These are phyloP conservation scores for Melanocharis versteri DNA, from an alignment of 2,113 vertebrate species.

Conservation along the genomic window DNA sequence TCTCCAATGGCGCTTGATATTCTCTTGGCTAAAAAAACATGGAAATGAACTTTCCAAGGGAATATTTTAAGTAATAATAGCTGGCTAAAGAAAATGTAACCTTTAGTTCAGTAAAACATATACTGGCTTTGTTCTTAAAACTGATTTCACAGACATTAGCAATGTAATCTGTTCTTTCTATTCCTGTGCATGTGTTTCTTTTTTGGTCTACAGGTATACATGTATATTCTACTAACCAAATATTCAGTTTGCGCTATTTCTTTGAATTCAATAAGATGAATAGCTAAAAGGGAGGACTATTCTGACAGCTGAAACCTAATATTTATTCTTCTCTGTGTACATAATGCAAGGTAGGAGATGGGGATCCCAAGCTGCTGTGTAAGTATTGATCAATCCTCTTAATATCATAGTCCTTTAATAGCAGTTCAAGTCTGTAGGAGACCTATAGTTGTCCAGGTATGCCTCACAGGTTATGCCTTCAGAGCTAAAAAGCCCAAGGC, in stretches of 20 bases:
- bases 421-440: not conserved
- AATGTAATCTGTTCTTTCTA: not conserved
- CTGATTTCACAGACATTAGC: not conserved
- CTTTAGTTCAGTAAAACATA: not conserved
- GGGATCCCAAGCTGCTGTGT: not conserved
- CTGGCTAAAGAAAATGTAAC: not conserved
- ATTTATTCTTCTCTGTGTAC: not conserved
- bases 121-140: not conserved
- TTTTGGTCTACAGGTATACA: not conserved
- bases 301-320: not conserved
- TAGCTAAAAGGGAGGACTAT: not conserved
- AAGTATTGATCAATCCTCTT: not conserved
- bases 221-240: not conserved
- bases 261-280: not conserved
- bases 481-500: not conserved
- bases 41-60: conserved; percentile 41
- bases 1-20: conserved; percentile 14
- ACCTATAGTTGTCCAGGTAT: not conserved
- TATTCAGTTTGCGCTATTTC: not conserved
- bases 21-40: not conserved
- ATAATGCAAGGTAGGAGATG: not conserved
- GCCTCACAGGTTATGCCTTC: not conserved
- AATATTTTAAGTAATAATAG: not conserved
- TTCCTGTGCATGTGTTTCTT: not conserved
- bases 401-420: not conserved